These are phyloP conservation scores for Myzus persicae DNA, from an alignment of 1,140 invertebrate species.

Conservation along the genomic window DNA sequence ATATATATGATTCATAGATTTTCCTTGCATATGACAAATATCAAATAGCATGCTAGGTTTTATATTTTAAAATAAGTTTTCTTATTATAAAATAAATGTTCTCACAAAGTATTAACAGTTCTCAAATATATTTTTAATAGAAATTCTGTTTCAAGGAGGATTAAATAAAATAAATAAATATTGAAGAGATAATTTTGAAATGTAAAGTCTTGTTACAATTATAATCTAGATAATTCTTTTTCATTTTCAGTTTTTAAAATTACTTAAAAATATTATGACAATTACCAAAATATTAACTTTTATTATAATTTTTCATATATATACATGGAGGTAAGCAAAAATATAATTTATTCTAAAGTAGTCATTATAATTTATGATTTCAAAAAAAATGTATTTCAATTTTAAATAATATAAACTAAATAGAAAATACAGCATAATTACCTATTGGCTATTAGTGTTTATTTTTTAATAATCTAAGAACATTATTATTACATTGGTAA, in stretches of 20 bases:
- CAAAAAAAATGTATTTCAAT: background rate
- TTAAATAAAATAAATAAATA: background rate
- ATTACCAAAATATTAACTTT: background rate
- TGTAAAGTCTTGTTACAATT: background rate
- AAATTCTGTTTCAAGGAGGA: background rate
- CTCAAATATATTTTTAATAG: background rate
- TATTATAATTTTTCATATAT: too few relatives aligned
- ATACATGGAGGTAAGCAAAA: background rate
- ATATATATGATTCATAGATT: too few relatives aligned
- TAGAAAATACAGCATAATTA: background rate
- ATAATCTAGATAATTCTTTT: background rate
- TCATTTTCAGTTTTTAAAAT: too few relatives aligned
- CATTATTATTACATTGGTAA: background rate
- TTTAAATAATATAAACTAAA: background rate
- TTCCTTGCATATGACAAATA: too few relatives aligned
- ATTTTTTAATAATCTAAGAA: background rate
- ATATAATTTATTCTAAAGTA: background rate
- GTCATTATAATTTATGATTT: background rate
- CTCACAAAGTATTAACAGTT: background rate
- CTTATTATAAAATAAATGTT: too few relatives aligned
- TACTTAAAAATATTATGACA: background rate
- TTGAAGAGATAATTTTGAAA: background rate
- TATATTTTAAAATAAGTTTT: background rate
- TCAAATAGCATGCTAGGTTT: too few relatives aligned
- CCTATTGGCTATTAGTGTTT: background rate